Conservation (phyloP, 2,888 invertebrate species). For the Empis livida region DNA sequence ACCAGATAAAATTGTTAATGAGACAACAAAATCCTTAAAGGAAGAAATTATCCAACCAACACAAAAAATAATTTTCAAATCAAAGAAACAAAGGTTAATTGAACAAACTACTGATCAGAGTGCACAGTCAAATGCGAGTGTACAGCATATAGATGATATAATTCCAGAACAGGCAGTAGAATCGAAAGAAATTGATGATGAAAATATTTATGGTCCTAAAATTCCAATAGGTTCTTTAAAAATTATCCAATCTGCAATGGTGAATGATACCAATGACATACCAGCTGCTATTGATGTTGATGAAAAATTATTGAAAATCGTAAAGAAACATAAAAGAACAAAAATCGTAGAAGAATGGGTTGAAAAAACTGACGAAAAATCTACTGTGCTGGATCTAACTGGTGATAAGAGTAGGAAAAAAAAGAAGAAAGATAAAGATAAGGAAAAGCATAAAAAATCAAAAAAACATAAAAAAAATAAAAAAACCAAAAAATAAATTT, state of each 20-base stretch:
- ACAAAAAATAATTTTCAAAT: slow-evolving; percentile 20
- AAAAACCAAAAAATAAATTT: slow-evolving; percentile 6
- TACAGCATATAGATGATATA: too few relatives aligned
- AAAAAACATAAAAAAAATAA: slow-evolving; percentile 14
- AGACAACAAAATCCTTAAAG: not conserved
- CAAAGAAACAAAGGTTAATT: slow-evolving; percentile 16
- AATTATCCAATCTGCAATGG: too few relatives aligned
- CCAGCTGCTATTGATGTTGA: slow-evolving; percentile 8
- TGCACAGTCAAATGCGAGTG: slow-evolving; percentile 4
- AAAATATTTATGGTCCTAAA: slow-evolving; percentile 23
- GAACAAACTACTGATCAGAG: slow-evolving; percentile 16
- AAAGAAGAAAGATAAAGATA: slow-evolving; percentile 11
- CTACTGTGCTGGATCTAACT: not conserved
- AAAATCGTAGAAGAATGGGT: slow-evolving; percentile 19
- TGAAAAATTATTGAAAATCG: slow-evolving; percentile 7
- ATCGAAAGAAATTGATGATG: slow-evolving; percentile 1
- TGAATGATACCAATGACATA: too few relatives aligned
- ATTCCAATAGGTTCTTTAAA: slow-evolving; percentile 13
- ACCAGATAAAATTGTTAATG: not conserved
- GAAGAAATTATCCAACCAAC: not conserved
- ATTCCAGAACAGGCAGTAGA: not conserved
- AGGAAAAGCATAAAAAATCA: slow-evolving; percentile 13
- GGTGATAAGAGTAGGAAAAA: slow-evolving; percentile 7
- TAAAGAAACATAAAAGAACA: slow-evolving; percentile 8
- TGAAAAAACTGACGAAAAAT: slow-evolving; percentile 13